Evolutionary conservation across 2,888 invertebrate genomes (phyloP).

Genomic region (Beris morrisii): DNA sequence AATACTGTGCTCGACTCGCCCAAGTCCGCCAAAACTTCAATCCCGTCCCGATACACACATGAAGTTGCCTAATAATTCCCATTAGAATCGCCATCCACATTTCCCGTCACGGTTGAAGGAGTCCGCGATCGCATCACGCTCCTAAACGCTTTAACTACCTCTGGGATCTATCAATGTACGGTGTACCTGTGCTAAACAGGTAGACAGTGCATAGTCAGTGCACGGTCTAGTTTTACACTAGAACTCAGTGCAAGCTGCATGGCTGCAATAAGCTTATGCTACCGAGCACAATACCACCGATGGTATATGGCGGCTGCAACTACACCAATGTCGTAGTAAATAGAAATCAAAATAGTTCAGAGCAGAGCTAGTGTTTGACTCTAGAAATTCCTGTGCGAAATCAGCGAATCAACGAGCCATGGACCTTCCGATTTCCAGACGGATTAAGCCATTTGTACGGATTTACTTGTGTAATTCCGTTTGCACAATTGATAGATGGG

Average conservation of each 20-base stretch:
- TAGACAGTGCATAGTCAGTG: no score
- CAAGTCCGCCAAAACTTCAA: conserved; percentile 1
- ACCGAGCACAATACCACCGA: no score
- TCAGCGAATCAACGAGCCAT: not conserved
- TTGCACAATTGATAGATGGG: conserved; percentile 15
- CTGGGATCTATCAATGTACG: no score
- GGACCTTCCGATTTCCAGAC: not conserved
- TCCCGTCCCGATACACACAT: conserved; percentile 2
- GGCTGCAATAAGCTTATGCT: no score
- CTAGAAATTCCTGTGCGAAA: no score
- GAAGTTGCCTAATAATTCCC: conserved; percentile 24
- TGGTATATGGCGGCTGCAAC: no score
- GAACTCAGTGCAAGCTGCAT: no score
- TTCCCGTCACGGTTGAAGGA: conserved; percentile 17
- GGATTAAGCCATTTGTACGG: conserved; percentile 4
- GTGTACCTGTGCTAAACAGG: no score
- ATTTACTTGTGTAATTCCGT: conserved; percentile 2
- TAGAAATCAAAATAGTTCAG: no score
- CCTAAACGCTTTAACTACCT: not conserved
- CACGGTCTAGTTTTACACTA: no score
- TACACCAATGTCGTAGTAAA: no score
- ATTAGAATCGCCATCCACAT: conserved; percentile 23
- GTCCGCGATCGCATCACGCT: conserved; percentile 15
- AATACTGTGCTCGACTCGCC: not conserved
- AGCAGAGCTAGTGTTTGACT: no score